phyloP scores from a whole-genome alignment of 1,140 invertebrate genomes.

The Aphaenogaster rudis region DNA sequence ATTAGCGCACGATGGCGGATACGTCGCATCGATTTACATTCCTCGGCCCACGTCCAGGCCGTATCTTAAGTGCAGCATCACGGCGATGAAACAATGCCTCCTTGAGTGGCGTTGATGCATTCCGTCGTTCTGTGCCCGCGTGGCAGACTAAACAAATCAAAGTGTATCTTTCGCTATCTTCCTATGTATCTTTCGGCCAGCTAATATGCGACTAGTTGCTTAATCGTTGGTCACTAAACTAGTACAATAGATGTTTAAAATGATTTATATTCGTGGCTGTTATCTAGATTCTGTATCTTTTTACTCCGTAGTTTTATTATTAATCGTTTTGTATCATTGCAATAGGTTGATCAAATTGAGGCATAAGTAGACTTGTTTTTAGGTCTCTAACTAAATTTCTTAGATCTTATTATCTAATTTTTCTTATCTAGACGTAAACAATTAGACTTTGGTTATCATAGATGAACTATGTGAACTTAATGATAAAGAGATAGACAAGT shows the following conservation, averaged over 20 bases:
- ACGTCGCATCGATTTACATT: constrained; percentile 51
- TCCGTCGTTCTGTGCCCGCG: background rate
- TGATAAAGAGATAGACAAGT: background rate
- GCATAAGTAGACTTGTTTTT: background rate
- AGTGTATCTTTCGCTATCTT: background rate
- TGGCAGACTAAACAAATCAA: constrained; percentile 52
- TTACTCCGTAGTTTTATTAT: background rate
- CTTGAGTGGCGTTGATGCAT: constrained; percentile 48
- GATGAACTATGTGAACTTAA: background rate
- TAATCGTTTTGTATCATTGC: background rate
- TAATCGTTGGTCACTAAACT: constrained; percentile 4
- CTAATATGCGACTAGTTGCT: background rate
- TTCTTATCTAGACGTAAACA: background rate
- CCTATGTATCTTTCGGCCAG: background rate
- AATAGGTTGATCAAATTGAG: background rate
- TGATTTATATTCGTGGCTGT: background rate
- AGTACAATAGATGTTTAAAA: background rate
- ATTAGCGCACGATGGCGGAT: constrained; percentile 48
- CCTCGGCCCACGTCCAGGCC: constrained; percentile 27
- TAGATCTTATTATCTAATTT: background rate
- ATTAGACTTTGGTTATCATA: background rate
- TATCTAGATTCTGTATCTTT: background rate
- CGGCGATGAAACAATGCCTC: constrained; percentile 49
- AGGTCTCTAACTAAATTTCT: too few relatives aligned
- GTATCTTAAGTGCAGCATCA: background rate